Conservation (phyloP, 2,888 invertebrate genomes). For the Hypercompe scribonia region DNA sequence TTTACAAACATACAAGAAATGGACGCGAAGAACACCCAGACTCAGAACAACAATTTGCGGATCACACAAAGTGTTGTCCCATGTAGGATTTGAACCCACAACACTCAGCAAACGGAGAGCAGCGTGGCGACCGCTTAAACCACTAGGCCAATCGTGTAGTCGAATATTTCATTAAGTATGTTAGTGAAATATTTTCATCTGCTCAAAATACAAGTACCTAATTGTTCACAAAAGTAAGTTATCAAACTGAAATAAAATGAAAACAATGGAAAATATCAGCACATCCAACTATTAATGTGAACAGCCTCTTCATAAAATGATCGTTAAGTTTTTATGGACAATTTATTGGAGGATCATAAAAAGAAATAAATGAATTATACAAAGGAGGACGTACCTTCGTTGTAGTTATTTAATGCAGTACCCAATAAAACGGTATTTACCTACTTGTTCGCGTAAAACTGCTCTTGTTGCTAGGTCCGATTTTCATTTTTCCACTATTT, state of each 20-base stretch:
- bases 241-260: conserved; percentile 14
- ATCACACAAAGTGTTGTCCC: too few relatives aligned
- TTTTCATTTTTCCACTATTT: not conserved
- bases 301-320: conserved; percentile 55
- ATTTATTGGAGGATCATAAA: conserved; percentile 63
- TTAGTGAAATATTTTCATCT: not conserved
- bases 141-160: too few relatives aligned
- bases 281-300: conserved; percentile 33
- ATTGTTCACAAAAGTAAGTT: not conserved
- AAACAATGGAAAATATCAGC: conserved; percentile 35
- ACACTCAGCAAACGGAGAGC: too few relatives aligned
- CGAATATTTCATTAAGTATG: too few relatives aligned
- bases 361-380: conserved; percentile 39
- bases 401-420: not conserved
- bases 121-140: too few relatives aligned
- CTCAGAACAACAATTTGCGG: too few relatives aligned
- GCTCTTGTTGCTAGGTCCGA: not conserved
- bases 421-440: not conserved
- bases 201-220: not conserved
- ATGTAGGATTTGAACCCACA: too few relatives aligned
- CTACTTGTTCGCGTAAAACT: not conserved
- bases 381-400: not conserved
- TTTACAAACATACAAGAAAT: too few relatives aligned
- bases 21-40: too few relatives aligned
- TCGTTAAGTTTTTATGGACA: conserved; percentile 63